Evolutionary conservation across 2,888 invertebrate genomes (phyloP).

Genomic region (Holacanthella duospinosa): DNA sequence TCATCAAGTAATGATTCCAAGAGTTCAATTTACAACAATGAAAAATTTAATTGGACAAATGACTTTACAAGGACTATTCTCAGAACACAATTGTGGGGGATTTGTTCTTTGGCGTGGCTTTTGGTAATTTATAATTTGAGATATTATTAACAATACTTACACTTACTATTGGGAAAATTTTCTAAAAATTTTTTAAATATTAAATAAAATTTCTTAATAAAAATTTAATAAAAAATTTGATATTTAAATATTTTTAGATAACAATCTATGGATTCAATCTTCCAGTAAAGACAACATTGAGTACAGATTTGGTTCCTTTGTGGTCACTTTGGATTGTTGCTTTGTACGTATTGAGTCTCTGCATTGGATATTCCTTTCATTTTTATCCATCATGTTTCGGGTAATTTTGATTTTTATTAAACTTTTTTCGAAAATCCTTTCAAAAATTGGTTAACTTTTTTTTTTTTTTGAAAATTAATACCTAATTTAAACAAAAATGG

Average conservation of each 20-base stretch:
- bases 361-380: background rate
- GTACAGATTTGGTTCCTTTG: background rate
- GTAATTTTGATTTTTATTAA: background rate
- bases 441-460: background rate
- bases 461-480: background rate
- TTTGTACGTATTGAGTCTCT: background rate
- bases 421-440: too few relatives aligned
- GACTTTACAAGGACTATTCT: too few relatives aligned
- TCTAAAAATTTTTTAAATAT: background rate
- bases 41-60: background rate
- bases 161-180: too few relatives aligned
- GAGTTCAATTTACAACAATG: background rate
- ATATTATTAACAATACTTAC: too few relatives aligned
- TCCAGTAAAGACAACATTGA: background rate
- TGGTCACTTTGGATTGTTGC: background rate
- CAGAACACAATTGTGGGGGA: too few relatives aligned
- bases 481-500: too few relatives aligned
- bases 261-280: background rate
- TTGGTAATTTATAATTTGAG: too few relatives aligned
- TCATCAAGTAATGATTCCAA: background rate
- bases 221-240: background rate
- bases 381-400: background rate
- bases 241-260: background rate
- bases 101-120: too few relatives aligned
- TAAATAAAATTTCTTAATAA: background rate